Evolutionary conservation across 2,797 vertebrate species (phyloP).

Genomic region (Eospalax fontanierii): DNA sequence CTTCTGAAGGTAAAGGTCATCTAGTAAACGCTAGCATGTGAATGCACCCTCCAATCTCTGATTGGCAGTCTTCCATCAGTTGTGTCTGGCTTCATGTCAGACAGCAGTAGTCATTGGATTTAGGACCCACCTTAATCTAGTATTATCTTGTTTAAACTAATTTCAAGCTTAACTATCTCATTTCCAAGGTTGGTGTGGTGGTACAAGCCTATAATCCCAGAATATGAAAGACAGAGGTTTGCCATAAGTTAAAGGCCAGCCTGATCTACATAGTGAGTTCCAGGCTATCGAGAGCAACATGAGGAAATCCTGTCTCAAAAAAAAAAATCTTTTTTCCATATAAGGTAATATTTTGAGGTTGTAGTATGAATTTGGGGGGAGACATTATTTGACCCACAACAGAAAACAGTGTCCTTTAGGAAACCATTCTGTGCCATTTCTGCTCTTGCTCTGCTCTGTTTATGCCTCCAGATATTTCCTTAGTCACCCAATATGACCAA

Average conservation of each 20-base stretch:
- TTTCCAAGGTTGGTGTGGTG: neutral
- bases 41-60: neutral
- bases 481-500: neutral
- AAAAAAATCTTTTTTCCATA: neutral
- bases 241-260: neutral
- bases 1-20: neutral
- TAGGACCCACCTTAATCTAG: neutral
- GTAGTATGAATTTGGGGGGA: neutral
- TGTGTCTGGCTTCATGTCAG: neutral
- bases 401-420: neutral
- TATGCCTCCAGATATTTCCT: neutral
- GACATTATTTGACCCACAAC: neutral
- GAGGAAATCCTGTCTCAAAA: neutral
- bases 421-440: neutral
- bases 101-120: neutral
- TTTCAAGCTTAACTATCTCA: neutral
- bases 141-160: neutral
- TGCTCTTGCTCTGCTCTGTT: neutral
- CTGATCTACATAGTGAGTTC: neutral
- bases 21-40: neutral
- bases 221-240: neutral
- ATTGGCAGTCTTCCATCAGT: neutral
- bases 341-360: neutral
- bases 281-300: neutral
- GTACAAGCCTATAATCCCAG: neutral